Percentiles rank a stretch among this genome's conserved stretches.
Conservation (phyloP, 2,888 invertebrate genomes). For the Stegophylla sp. region DNA sequence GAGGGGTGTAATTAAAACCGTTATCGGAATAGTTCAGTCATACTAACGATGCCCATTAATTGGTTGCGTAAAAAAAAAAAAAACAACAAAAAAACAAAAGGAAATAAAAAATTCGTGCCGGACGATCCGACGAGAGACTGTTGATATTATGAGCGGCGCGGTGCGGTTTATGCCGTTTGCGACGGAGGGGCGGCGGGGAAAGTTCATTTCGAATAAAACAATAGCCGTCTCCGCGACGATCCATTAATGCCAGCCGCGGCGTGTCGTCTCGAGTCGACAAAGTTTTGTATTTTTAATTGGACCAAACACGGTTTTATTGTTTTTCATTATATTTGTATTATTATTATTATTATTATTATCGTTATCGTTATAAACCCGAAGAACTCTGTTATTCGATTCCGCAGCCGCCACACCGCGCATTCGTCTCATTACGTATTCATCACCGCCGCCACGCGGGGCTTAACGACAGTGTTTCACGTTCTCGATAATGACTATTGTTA, state of each 20-base stretch:
- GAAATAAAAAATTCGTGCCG: slow-evolving; percentile 26
- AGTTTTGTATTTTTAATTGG: slow-evolving; percentile 54
- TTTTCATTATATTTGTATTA: slow-evolving; percentile 39
- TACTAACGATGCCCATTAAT: slow-evolving; percentile 54
- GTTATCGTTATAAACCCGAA: no score
- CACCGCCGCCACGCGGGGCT: slow-evolving; percentile 21
- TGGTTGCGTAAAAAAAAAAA: slow-evolving; percentile 31
- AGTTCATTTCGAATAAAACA: slow-evolving; percentile 41
- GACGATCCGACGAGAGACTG: neutral
- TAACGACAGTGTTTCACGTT: slow-evolving; percentile 45
- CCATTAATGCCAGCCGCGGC: slow-evolving; percentile 41
- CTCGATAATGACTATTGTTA: slow-evolving; percentile 51
- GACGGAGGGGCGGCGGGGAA: neutral
- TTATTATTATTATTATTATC: no score
- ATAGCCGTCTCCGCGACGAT: slow-evolving; percentile 37
- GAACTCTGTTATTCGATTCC: slow-evolving; percentile 40
- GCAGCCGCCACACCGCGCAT: neutral
- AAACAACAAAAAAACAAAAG: neutral
- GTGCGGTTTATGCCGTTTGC: neutral
- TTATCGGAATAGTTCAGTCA: slow-evolving; percentile 56
- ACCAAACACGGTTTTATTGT: slow-evolving; percentile 42
- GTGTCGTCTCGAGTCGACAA: slow-evolving; percentile 11
- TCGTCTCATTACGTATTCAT: slow-evolving; percentile 50
- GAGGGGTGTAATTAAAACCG: slow-evolving; percentile 55
- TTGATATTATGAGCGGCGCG: slow-evolving; percentile 6